Percentiles rank a stretch among this genome's conserved stretches.
Evolutionary conservation across 2,113 vertebrate genomes (phyloP).

Genomic region (Pachycephala philippinensis): DNA sequence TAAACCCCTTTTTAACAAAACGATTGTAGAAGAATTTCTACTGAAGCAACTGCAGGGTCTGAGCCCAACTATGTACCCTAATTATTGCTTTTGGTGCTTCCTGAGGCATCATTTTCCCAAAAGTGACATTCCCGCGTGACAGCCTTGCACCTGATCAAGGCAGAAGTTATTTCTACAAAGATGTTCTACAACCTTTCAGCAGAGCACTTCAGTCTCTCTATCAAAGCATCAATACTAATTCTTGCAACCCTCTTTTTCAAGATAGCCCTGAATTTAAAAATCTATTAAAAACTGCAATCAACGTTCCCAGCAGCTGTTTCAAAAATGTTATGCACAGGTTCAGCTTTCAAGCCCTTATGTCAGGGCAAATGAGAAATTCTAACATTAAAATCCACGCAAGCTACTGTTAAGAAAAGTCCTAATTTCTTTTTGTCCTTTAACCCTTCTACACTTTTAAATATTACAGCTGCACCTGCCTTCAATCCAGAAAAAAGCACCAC

Average conservation of each 20-base stretch:
- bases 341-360: background rate
- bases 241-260: background rate
- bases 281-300: background rate
- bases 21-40: background rate
- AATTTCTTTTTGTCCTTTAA: background rate
- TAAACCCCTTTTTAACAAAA: background rate
- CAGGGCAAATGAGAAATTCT: background rate
- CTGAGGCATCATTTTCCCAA: background rate
- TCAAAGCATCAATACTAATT: background rate
- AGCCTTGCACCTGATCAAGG: background rate
- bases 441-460: background rate
- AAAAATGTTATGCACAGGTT: background rate
- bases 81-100: background rate
- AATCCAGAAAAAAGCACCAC: background rate
- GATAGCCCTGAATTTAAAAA: background rate
- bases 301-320: background rate
- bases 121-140: fast-evolving
- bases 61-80: fast-evolving
- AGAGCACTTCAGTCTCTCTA: background rate
- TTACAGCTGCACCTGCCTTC: background rate
- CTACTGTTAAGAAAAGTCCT: background rate
- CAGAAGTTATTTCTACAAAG: background rate
- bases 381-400: background rate
- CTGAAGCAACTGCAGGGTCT: background rate
- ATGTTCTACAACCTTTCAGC: background rate